These are phyloP conservation scores for Holcopasites calliopsidis DNA, from an alignment of 1,140 invertebrate genomes.

Conservation along the genomic window DNA sequence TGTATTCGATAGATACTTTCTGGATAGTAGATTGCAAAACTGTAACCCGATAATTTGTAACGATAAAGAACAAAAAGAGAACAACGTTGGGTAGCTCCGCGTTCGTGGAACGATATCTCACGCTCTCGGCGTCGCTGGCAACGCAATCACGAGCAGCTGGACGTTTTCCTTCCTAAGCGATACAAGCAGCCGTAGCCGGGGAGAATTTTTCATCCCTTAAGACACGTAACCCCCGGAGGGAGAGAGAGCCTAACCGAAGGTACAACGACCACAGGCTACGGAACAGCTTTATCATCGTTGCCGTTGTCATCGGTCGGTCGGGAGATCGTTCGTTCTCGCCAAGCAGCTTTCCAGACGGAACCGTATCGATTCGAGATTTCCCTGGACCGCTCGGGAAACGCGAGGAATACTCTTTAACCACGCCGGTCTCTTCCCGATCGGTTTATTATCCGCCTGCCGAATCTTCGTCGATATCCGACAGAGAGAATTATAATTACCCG, in stretches of 20 bases:
- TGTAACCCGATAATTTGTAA: not conserved
- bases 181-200: not conserved
- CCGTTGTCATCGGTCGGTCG: conserved; percentile 25
- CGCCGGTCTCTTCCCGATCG: too few species aligned
- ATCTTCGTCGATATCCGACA: conserved; percentile 7
- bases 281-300: conserved; percentile 44
- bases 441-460: not conserved
- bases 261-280: conserved; percentile 59
- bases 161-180: conserved; percentile 16
- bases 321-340: conserved; percentile 14
- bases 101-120: not conserved
- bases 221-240: not conserved
- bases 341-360: not conserved
- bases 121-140: not conserved
- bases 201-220: conserved; percentile 28
- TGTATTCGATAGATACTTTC: too few species aligned
- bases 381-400: not conserved
- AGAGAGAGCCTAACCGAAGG: not conserved
- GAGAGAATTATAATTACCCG: conserved; percentile 54
- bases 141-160: conserved; percentile 10
- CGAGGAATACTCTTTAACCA: not conserved
- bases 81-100: not conserved
- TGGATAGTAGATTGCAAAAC: too few species aligned
- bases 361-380: conserved; percentile 10
- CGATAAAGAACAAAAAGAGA: not conserved